Base-by-base conservation (phyloP, 2,797 vertebrate genomes). In the Pachyuromys duprasi region DNA sequence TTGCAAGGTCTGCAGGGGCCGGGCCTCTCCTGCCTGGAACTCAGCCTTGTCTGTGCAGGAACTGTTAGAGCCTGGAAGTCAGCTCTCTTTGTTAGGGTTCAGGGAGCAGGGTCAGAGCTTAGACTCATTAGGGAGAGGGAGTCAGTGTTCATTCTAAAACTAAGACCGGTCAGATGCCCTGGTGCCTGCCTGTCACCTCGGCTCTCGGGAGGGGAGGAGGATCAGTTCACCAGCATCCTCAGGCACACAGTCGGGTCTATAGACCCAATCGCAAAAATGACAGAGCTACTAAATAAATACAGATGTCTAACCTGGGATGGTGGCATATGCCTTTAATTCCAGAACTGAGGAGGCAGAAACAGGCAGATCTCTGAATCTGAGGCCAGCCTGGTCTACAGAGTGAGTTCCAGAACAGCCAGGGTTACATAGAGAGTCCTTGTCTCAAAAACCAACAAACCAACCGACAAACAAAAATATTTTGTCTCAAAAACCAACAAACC, bases 81-180 rank as follows among this genome's bases (percentile, higher is more conserved):
- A 8, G 28, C 15, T 89, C 28, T 84, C 36, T 60, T 63, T 53
- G 90, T 84, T 55, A 83, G 42, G 13, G 22, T 49, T 95, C 45
- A 80, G 86, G 93, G 87, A 45, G 31, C 36, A 87, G 65, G 82
- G 55, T 91, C 45, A 84, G 22, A 45, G 74, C 53, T 91, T 83
- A 86, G 72, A 87, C 31, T 57, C 55, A 76, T 55, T 72, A 18
- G 31, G 62, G 26, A 17, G 31, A 53, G 26, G 28, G 39, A 49
- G 78, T 82, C 13, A 17, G 83, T 45, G 39, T 49, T 95, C 57
- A 53, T 62, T 42, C 81, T 81, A 12, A 86, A n/a, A 74, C 42
- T 55, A 39, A 55, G 83, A 39, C 69, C 57, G 12, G 55, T 72
- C 53, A 31, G 26, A n/a, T 39, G n/a, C 42, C 14, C 3, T 42